Evolutionary conservation across 2,797 vertebrate species (phyloP).

Genomic region (Labroides dimidiatus): DNA sequence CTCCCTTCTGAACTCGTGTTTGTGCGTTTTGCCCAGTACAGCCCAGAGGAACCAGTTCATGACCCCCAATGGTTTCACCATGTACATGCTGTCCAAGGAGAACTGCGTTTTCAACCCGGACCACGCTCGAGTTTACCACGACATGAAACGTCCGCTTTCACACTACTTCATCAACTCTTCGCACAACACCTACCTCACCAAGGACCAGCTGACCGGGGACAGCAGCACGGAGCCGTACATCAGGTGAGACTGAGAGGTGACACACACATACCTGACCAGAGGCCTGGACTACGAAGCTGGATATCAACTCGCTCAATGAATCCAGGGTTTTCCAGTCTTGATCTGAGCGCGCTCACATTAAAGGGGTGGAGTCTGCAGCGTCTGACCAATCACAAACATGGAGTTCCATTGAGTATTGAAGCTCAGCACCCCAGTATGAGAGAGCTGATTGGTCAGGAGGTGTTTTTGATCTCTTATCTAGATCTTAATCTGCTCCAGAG

Average conservation of each 20-base stretch:
- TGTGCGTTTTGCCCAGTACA: slow-evolving; percentile 61
- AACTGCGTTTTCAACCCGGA: slow-evolving; percentile 88
- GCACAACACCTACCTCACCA: slow-evolving; percentile 93
- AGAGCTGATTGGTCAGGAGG: too few species aligned
- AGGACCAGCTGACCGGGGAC: slow-evolving; percentile 90
- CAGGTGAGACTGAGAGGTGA: slow-evolving; percentile 39
- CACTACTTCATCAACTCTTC: slow-evolving; percentile 94
- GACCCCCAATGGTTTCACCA: slow-evolving; percentile 95
- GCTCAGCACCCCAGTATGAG: too few species aligned
- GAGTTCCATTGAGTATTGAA: too few species aligned
- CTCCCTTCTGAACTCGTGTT: background rate
- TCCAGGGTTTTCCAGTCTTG: too few species aligned
- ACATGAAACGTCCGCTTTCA: slow-evolving; percentile 91
- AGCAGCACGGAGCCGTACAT: slow-evolving; percentile 95
- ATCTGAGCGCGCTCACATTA: too few species aligned
- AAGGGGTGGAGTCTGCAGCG: too few species aligned
- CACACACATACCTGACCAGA: background rate
- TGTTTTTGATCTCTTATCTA: too few species aligned
- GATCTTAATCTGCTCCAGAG: too few species aligned
- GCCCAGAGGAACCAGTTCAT: slow-evolving; percentile 88
- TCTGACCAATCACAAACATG: too few species aligned
- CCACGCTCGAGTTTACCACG: slow-evolving; percentile 88
- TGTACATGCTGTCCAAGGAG: slow-evolving; percentile 94
- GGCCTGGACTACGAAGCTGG: too few species aligned
- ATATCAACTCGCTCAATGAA: too few species aligned